A percentile compares a stretch with the other conserved stretches of the same genome.
phyloP scores from a whole-genome alignment of 2,797 vertebrate species.

The Pempheris klunzingeri region DNA sequence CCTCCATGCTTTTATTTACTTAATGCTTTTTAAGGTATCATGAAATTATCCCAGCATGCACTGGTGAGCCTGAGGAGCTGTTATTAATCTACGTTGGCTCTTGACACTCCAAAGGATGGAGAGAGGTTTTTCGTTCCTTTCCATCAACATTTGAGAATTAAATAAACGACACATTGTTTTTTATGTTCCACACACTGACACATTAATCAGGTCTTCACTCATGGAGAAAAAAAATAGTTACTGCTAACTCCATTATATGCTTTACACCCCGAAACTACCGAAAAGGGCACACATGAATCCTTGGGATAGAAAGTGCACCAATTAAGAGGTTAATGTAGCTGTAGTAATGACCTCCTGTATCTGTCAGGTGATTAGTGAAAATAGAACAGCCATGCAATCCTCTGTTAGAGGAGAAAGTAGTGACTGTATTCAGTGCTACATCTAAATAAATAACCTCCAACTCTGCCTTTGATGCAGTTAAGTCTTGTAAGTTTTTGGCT shows the following conservation, averaged over 20 bases:
- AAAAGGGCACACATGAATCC: background rate
- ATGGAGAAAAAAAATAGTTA: background rate
- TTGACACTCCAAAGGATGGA: background rate
- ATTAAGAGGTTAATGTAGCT: slow-evolving; percentile 1
- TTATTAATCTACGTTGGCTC: background rate
- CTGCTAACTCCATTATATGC: background rate
- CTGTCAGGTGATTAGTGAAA: slow-evolving; percentile 5
- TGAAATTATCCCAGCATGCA: slow-evolving; percentile 6
- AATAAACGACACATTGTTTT: background rate
- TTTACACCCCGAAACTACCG: background rate
- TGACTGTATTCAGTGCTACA: background rate
- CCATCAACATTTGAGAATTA: background rate
- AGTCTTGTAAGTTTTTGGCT: background rate
- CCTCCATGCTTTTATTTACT: background rate
- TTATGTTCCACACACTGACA: background rate
- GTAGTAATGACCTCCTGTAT: slow-evolving; percentile 2
- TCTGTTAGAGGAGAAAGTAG: background rate
- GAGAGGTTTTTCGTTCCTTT: background rate
- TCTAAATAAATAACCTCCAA: slow-evolving; percentile 13
- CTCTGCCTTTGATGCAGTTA: slow-evolving; percentile 2
- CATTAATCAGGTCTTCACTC: background rate
- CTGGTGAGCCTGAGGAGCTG: background rate
- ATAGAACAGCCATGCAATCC: background rate
- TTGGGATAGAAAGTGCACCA: background rate
- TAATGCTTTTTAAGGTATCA: background rate